These are phyloP conservation scores for Melanotaenia parkinsoni DNA, from an alignment of 2,797 vertebrate genomes.

Conservation along the genomic window DNA sequence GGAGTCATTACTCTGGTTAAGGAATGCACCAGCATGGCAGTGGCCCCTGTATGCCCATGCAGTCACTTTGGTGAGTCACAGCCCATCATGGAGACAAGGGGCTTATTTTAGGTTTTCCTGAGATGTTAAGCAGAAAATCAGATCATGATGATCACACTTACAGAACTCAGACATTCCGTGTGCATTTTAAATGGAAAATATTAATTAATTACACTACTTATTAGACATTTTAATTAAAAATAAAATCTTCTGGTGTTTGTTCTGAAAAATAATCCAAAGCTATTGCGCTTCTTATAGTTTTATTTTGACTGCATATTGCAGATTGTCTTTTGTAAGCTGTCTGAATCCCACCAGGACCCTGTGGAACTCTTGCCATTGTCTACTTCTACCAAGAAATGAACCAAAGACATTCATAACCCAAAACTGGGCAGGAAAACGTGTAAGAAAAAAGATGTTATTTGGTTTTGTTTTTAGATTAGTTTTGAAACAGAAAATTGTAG, in stretches of 20 bases:
- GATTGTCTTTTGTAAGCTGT: not conserved
- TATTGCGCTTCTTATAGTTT: too few species aligned
- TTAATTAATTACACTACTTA: not conserved
- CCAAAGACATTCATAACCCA: not conserved
- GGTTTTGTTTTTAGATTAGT: not conserved
- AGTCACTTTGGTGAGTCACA: constrained; percentile 23
- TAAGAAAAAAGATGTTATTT: not conserved
- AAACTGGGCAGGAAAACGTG: not conserved
- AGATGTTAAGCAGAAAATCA: not conserved
- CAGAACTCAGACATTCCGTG: not conserved
- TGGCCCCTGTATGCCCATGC: not conserved
- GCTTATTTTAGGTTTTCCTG: constrained; percentile 20
- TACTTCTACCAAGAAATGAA: not conserved
- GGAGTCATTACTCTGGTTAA: constrained; percentile 45
- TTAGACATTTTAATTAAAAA: not conserved
- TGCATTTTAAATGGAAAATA: constrained; percentile 4
- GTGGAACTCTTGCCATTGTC: not conserved
- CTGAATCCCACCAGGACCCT: not conserved
- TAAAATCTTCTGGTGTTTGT: not conserved
- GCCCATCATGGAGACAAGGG: constrained; percentile 28
- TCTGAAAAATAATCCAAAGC: not conserved
- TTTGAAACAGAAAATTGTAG: not conserved
- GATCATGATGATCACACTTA: not conserved
- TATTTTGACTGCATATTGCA: not conserved
- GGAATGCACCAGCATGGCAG: constrained; percentile 39